These are phyloP conservation scores for Motacilla tschutschensis DNA, from an alignment of 2,113 vertebrate species.

Conservation along the genomic window DNA sequence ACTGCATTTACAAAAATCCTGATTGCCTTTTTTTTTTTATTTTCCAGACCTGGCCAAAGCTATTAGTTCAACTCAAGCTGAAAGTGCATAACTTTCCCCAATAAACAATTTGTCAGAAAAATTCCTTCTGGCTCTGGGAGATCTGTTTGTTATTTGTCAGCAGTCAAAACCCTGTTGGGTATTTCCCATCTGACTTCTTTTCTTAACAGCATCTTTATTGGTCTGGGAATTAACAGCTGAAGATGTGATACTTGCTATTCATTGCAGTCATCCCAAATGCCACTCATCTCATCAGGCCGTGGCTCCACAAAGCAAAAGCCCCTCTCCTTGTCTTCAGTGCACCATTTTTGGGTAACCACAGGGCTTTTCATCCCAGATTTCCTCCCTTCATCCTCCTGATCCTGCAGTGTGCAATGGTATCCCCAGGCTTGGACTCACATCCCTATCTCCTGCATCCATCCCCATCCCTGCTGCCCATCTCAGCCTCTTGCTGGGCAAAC, in stretches of 20 bases:
- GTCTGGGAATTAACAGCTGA: not conserved
- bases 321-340: not conserved
- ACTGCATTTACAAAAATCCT: not conserved
- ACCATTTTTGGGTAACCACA: not conserved
- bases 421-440: not conserved
- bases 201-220: constrained; percentile 53
- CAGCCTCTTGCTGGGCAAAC: constrained; percentile 13
- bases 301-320: not conserved
- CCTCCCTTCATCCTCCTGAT: not conserved
- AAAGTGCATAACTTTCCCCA: not conserved
- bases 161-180: constrained; percentile 38
- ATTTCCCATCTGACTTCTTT: constrained; percentile 51
- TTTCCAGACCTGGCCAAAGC: not conserved
- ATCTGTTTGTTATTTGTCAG: constrained; percentile 36
- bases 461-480: not conserved
- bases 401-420: accelerated
- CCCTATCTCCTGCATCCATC: not conserved
- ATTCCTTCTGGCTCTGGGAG: constrained; percentile 26
- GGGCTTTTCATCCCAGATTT: not conserved
- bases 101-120: constrained; percentile 37
- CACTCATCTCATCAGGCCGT: not conserved
- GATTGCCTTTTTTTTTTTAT: not conserved
- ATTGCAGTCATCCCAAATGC: constrained; percentile 27
- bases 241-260: constrained; percentile 30
- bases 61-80: not conserved